Percentiles rank a stretch among this genome's conserved stretches.
Evolutionary conservation across 1,140 invertebrate genomes (phyloP).

Genomic region (silkworm (Bombyx mori)): ASM3026992v2 NC_085130.1:3083501-3084000

Average conservation of each 20-base stretch:
- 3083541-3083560: conserved; percentile 26
- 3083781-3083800: conserved; percentile 36
- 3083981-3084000: conserved; percentile 33
- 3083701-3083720: conserved; percentile 24
- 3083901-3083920: conserved; percentile 33
- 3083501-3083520: conserved; percentile 36
- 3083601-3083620: conserved; percentile 30
- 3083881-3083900: conserved; percentile 45
- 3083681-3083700: conserved; percentile 30
- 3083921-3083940: conserved; percentile 29
- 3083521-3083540: conserved; percentile 47
- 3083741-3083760: conserved; percentile 44
- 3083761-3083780: conserved; percentile 38
- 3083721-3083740: conserved; percentile 37
- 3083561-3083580: conserved; percentile 36
- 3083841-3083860: conserved; percentile 39
- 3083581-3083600: conserved; percentile 29
- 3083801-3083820: conserved; percentile 32
- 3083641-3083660: conserved; percentile 35
- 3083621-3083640: conserved; percentile 39
- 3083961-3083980: conserved; percentile 42
- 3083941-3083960: conserved; percentile 32
- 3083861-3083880: conserved; percentile 40
- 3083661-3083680: conserved; percentile 36
- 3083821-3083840: conserved; percentile 22